phyloP scores from a whole-genome alignment of 2,888 invertebrate genomes.

The Xanthia icteritia region DNA sequence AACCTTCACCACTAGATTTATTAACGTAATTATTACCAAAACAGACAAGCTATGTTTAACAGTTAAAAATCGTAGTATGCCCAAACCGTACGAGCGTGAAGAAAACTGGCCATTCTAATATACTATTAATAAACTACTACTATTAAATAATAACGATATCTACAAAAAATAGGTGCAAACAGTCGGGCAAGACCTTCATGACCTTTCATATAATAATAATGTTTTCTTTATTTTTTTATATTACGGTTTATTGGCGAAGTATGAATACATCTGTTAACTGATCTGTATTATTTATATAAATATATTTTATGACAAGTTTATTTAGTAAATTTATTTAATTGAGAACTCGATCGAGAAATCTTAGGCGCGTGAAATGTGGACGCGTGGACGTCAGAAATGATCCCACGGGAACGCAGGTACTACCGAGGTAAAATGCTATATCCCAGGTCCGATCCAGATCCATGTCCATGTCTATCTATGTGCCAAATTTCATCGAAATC shows the following conservation, averaged over 20 bases:
- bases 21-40: not conserved
- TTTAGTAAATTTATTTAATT: not conserved
- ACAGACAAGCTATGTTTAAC: not conserved
- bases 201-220: not conserved
- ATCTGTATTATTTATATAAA: not conserved
- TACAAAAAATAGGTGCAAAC: constrained; percentile 35
- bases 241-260: not conserved
- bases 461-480: too few relatives aligned
- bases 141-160: constrained; percentile 28
- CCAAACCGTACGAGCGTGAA: not conserved
- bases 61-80: not conserved
- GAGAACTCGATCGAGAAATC: not conserved
- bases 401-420: too few relatives aligned
- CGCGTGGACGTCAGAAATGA: too few relatives aligned
- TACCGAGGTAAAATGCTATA: not conserved
- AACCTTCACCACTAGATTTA: not conserved
- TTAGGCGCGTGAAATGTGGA: not conserved
- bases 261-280: not conserved
- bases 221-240: constrained; percentile 24
- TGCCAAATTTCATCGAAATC: not conserved
- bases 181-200: not conserved
- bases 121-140: constrained; percentile 16
- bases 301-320: not conserved
- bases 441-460: too few relatives aligned
- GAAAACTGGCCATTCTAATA: not conserved